phyloP scores from a whole-genome alignment of 2,797 vertebrate genomes.

The Siniperca scherzeri region DNA sequence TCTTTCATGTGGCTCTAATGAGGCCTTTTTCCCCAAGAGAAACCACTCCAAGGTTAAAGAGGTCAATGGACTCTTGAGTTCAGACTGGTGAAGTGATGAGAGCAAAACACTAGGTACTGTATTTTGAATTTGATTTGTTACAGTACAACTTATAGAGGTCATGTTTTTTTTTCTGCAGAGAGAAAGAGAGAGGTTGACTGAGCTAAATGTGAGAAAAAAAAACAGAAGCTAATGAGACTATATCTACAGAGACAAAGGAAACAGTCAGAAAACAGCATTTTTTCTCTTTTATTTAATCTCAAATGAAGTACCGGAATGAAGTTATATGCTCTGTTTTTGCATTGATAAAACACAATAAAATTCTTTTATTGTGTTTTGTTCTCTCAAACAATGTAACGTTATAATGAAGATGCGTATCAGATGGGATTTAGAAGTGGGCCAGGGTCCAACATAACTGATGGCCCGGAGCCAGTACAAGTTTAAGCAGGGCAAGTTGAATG shows the following conservation, averaged over 20 bases:
- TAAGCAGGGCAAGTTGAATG: too few species aligned
- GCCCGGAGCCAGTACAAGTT: too few species aligned
- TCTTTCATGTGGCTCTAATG: constrained; percentile 8
- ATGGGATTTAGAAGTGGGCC: too few species aligned
- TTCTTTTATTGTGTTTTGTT: too few species aligned
- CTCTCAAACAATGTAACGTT: too few species aligned
- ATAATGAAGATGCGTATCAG: too few species aligned
- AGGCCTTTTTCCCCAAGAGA: background rate
- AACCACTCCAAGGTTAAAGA: constrained; percentile 29
- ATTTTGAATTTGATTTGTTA: constrained; percentile 14
- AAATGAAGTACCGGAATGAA: background rate
- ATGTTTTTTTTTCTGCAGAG: background rate
- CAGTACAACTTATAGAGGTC: background rate
- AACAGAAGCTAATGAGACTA: background rate
- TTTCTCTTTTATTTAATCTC: background rate
- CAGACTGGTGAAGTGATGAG: constrained; percentile 9
- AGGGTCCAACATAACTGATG: too few species aligned
- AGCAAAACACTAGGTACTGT: background rate
- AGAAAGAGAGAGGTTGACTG: constrained; percentile 12
- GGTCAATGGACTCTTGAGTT: constrained; percentile 18
- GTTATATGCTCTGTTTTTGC: background rate
- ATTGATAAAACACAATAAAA: background rate
- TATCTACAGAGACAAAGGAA: constrained; percentile 12
- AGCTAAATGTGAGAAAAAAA: background rate
- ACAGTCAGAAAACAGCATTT: background rate